phyloP scores from a whole-genome alignment of 2,888 invertebrate species.

The Gymnosoma rotundatum region DNA sequence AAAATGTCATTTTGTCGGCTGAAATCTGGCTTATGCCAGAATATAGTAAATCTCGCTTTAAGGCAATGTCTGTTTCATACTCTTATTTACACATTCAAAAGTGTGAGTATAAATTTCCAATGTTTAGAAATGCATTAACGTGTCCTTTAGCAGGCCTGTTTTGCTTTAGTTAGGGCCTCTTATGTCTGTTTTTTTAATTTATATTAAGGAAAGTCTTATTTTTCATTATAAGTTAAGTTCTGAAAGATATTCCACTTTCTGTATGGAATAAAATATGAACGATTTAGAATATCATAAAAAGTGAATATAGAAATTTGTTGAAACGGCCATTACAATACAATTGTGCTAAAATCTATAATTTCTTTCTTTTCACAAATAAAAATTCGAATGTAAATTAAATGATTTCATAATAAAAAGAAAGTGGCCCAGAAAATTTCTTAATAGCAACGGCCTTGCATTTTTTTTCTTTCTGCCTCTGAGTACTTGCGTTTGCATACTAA shows the following conservation, averaged over 20 bases:
- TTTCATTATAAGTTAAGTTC: too few relatives aligned
- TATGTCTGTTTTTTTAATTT: too few relatives aligned
- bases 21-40: slow-evolving; percentile 55
- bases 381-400: too few relatives aligned
- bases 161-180: background rate
- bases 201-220: too few relatives aligned
- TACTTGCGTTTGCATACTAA: background rate
- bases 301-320: too few relatives aligned
- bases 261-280: too few relatives aligned
- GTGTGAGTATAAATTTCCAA: background rate
- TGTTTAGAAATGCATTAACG: background rate
- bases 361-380: too few relatives aligned
- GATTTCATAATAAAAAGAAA: too few relatives aligned
- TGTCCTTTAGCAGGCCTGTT: background rate
- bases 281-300: too few relatives aligned
- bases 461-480: background rate
- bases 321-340: too few relatives aligned
- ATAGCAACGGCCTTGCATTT: background rate
- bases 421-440: background rate
- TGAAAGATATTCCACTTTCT: too few relatives aligned
- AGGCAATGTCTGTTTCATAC: slow-evolving; percentile 59
- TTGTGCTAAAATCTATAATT: too few relatives aligned
- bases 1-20: slow-evolving; percentile 68
- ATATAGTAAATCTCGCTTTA: slow-evolving; percentile 53
- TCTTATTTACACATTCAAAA: slow-evolving; percentile 27